Percentiles rank a stretch among this genome's conserved stretches.
These are phyloP conservation scores for Stratiomys singularior DNA, from an alignment of 2,888 invertebrate species.

Conservation along the genomic window DNA sequence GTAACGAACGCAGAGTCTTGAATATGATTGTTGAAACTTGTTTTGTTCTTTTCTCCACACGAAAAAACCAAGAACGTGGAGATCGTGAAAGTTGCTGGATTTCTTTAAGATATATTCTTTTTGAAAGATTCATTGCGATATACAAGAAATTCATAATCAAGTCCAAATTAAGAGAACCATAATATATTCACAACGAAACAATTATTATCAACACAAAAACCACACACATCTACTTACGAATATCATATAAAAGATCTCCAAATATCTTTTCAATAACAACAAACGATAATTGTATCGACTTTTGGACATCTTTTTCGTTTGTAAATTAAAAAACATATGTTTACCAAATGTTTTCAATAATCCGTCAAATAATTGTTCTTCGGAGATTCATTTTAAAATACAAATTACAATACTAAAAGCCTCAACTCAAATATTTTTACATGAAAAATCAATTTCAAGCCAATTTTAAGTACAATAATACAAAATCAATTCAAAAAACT, in stretches of 20 bases:
- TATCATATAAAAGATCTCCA: conserved; percentile 38
- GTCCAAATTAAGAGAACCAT: background rate
- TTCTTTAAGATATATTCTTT: no score
- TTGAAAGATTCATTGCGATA: no score
- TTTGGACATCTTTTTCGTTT: background rate
- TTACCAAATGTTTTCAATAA: background rate
- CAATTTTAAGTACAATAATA: conserved; percentile 12
- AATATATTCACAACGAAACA: background rate
- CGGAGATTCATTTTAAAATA: conserved; percentile 8
- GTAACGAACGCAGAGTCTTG: no score
- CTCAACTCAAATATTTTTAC: conserved; percentile 18
- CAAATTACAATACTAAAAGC: conserved; percentile 30
- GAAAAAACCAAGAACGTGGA: no score
- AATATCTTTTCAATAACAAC: background rate
- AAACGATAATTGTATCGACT: background rate
- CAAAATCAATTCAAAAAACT: conserved; percentile 27
- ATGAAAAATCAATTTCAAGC: conserved; percentile 13
- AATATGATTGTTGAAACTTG: no score
- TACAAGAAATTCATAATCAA: background rate
- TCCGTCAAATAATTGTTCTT: conserved; percentile 8
- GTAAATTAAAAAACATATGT: conserved; percentile 6
- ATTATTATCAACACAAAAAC: conserved; percentile 49
- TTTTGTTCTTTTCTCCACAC: no score
- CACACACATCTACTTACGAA: conserved; percentile 54
- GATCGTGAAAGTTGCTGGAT: no score